Evolutionary conservation across 2,888 invertebrate genomes (phyloP).

Genomic region (Limnephilus rhombicus): DNA sequence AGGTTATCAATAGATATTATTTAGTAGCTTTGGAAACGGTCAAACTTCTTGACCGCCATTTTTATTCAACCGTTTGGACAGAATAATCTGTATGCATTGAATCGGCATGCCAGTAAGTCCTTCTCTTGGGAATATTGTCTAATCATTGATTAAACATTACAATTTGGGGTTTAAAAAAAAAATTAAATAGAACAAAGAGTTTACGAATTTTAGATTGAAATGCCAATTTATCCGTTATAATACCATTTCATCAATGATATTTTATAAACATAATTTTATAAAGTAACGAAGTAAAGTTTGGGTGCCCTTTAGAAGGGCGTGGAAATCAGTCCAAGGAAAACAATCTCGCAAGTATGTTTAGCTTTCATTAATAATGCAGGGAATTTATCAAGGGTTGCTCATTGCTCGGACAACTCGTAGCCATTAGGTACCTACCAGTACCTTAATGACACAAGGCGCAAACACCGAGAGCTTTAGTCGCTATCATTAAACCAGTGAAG

Average conservation of each 20-base stretch:
- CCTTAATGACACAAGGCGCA: background rate
- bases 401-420: background rate
- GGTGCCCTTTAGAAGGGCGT: background rate
- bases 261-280: background rate
- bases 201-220: background rate
- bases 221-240: background rate
- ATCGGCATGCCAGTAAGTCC: too few species aligned
- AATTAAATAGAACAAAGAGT: too few species aligned
- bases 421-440: background rate
- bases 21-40: too few species aligned
- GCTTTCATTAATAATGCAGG: conserved; percentile 26
- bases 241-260: background rate
- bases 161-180: too few species aligned
- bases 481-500: background rate
- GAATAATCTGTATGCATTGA: too few species aligned
- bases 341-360: background rate
- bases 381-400: background rate
- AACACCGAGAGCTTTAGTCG: background rate
- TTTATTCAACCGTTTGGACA: too few species aligned
- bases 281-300: background rate
- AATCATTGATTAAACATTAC: too few species aligned
- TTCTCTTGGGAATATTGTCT: too few species aligned
- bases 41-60: too few species aligned
- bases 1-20: too few species aligned
- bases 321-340: background rate